Conservation (phyloP, 1,140 invertebrate species). For the Formica exsecta region DNA sequence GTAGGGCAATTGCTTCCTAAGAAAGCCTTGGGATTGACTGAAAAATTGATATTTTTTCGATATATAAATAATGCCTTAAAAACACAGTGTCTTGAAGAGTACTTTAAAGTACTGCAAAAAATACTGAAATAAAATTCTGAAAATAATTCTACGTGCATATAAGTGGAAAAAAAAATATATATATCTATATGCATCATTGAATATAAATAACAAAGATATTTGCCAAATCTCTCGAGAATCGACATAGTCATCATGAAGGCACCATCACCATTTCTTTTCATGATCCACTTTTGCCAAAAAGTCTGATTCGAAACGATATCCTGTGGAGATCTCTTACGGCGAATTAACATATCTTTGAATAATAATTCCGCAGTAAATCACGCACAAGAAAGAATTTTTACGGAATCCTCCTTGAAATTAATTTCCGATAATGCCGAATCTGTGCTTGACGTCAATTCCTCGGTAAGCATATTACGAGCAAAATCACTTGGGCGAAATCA, state of each 20-base stretch:
- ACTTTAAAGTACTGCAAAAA: not conserved
- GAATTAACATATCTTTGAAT: slow-evolving; percentile 32
- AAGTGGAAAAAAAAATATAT: not conserved
- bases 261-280: not conserved
- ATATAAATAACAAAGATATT: not conserved
- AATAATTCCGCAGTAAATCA: slow-evolving; percentile 13
- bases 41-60: slow-evolving; percentile 56
- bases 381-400: not conserved
- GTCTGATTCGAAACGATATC: slow-evolving; percentile 9
- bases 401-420: slow-evolving; percentile 33
- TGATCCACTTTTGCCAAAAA: not conserved
- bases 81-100: slow-evolving; percentile 19
- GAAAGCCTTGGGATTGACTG: slow-evolving; percentile 40
- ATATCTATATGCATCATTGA: not conserved
- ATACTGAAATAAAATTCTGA: slow-evolving; percentile 4
- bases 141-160: not conserved
- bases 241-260: not conserved
- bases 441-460: slow-evolving; percentile 30
- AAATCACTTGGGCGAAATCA: slow-evolving; percentile 17
- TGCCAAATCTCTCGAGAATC: not conserved
- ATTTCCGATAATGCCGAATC: slow-evolving; percentile 46
- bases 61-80: slow-evolving; percentile 52
- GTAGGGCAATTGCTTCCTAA: slow-evolving; percentile 38
- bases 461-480: slow-evolving; percentile 12
- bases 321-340: not conserved